Conservation (phyloP, 2,797 vertebrate genomes). For the Lepidocolaptes lacrymiger region DNA sequence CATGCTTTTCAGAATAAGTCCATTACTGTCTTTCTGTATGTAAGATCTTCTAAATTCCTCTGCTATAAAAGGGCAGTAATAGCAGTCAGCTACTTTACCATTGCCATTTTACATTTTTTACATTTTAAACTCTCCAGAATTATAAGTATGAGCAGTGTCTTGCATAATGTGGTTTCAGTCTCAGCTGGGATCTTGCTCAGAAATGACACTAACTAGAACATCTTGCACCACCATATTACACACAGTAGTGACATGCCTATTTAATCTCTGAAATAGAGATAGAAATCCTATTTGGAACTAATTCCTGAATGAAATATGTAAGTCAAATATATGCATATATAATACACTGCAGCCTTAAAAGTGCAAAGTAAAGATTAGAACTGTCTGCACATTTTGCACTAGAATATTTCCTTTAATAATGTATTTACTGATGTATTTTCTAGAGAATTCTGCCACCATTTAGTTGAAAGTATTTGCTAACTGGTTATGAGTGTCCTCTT, state of each 20-base stretch:
- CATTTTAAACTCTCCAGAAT: neutral
- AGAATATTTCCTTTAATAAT: neutral
- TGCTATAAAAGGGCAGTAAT: neutral
- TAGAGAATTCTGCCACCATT: neutral
- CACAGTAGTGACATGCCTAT: neutral
- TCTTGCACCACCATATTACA: neutral
- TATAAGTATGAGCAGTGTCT: neutral
- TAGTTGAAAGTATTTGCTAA: neutral
- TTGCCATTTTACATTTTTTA: neutral
- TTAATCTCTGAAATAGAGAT: neutral
- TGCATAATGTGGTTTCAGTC: neutral
- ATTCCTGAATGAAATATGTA: neutral
- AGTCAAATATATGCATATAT: neutral
- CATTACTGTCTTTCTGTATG: neutral
- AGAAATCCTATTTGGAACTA: neutral
- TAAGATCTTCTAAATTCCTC: neutral
- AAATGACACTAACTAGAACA: neutral
- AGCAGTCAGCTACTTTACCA: neutral
- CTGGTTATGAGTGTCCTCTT: neutral
- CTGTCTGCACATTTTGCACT: neutral
- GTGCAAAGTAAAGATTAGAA: neutral
- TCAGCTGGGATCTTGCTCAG: neutral
- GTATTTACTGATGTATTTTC: neutral
- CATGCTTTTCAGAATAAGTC: neutral
- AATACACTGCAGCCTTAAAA: neutral